Percentiles rank a stretch among this genome's conserved stretches.
Evolutionary conservation across 2,113 vertebrate species (phyloP).

Genomic region (Mola mola): DNA sequence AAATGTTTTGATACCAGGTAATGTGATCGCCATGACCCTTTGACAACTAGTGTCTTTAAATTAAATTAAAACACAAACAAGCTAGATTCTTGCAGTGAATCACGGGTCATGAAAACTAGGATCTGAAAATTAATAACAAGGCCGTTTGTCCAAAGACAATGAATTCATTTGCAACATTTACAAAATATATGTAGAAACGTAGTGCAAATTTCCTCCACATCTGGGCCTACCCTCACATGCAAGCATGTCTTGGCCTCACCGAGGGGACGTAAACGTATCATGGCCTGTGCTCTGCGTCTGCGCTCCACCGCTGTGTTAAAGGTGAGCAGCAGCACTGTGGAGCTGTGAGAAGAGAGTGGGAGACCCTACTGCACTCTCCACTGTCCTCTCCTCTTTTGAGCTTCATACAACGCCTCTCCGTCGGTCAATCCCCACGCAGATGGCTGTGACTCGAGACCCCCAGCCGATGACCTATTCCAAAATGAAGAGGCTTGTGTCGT

Average conservation of each 20-base stretch:
- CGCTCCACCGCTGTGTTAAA: constrained; percentile 25
- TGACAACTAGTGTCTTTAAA: too few relatives aligned
- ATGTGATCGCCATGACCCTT: too few relatives aligned
- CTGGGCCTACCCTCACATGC: neutral
- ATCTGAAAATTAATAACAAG: too few relatives aligned
- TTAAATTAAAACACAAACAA: too few relatives aligned
- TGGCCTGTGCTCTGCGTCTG: neutral
- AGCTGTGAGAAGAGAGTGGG: neutral
- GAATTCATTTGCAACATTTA: too few relatives aligned
- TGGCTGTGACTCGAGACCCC: constrained; percentile 68
- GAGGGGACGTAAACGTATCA: constrained; percentile 45
- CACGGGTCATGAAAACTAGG: too few relatives aligned
- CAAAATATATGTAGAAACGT: too few relatives aligned
- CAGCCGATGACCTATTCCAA: constrained; percentile 73
- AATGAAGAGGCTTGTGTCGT: constrained; percentile 77
- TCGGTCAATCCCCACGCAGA: constrained; percentile 16
- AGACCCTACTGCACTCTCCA: neutral
- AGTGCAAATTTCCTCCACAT: too few relatives aligned
- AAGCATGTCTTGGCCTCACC: neutral
- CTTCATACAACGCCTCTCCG: rapidly evolving
- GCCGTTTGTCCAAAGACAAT: too few relatives aligned
- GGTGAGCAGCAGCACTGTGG: constrained; percentile 1
- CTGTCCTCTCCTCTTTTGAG: neutral
- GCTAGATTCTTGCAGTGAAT: too few relatives aligned
- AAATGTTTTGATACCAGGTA: too few relatives aligned